Evolutionary conservation across 2,888 invertebrate species (phyloP).

Genomic region (Ornithoptera alexandrae): DNA sequence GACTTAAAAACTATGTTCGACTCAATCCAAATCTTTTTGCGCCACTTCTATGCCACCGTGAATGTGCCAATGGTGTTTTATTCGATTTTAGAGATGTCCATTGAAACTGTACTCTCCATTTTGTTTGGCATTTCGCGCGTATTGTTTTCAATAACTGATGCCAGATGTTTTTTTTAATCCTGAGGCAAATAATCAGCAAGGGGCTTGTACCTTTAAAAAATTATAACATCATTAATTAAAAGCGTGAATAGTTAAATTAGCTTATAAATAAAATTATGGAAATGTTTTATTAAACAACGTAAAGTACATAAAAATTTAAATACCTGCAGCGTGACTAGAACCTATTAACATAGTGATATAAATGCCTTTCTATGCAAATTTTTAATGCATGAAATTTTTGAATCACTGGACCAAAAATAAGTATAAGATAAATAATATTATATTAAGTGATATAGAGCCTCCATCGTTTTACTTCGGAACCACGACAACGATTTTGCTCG

Average conservation of each 20-base stretch:
- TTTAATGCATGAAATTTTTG: not conserved
- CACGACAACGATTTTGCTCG: too few species aligned
- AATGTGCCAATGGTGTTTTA: slow-evolving; percentile 29
- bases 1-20: slow-evolving; percentile 63
- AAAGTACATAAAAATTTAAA: not conserved
- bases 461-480: too few species aligned
- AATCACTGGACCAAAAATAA: not conserved
- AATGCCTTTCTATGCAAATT: not conserved
- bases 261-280: not conserved
- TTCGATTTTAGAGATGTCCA: slow-evolving; percentile 22
- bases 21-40: slow-evolving; percentile 68
- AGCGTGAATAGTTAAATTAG: not conserved
- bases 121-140: not conserved
- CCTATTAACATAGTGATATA: not conserved
- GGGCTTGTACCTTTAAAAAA: not conserved
- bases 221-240: not conserved
- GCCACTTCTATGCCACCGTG: slow-evolving; percentile 60
- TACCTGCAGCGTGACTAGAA: not conserved
- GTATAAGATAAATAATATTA: too few species aligned
- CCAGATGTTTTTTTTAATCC: not conserved
- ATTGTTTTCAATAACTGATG: not conserved
- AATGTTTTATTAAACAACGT: not conserved
- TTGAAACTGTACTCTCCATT: slow-evolving; percentile 1
- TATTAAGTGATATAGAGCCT: too few species aligned
- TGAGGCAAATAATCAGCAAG: not conserved